Evolutionary conservation across 2,113 vertebrate species (phyloP).

Genomic region (Lepus americanus): DNA sequence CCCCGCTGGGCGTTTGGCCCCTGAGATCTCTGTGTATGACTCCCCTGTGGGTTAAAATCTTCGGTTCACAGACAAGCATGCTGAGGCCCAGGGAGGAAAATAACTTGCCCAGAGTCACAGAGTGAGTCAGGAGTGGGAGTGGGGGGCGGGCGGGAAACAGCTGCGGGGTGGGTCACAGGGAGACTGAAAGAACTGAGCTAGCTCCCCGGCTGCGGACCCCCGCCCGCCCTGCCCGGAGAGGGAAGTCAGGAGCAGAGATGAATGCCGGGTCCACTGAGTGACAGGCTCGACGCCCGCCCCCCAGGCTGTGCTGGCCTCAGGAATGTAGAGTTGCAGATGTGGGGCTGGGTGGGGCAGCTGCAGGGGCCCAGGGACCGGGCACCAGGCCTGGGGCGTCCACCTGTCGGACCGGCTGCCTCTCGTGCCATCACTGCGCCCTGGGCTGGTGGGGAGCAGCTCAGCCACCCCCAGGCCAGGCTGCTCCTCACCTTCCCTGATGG

Average conservation of each 20-base stretch:
- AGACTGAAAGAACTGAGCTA: neutral
- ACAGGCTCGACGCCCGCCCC: neutral
- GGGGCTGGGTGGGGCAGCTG: constrained; percentile 17
- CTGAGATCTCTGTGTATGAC: neutral
- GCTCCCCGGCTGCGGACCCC: neutral
- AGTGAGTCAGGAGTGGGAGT: neutral
- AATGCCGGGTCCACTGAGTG: constrained; percentile 8
- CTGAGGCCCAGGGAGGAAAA: constrained; percentile 2
- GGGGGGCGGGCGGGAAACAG: neutral
- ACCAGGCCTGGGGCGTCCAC: neutral
- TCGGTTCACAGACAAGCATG: neutral
- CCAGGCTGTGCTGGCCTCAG: constrained; percentile 2
- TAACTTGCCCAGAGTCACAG: neutral
- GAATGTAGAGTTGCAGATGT: constrained; percentile 72
- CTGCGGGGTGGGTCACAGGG: neutral
- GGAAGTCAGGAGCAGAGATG: constrained; percentile 41
- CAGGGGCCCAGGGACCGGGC: neutral
- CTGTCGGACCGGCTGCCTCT: constrained; percentile 21
- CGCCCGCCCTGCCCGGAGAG: neutral
- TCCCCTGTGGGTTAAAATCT: neutral
- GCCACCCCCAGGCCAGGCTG: neutral
- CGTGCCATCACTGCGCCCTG: neutral
- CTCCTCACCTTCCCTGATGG: neutral
- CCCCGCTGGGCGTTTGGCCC: neutral
- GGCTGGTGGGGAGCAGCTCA: neutral